Base-by-base conservation (phyloP, 2,888 invertebrate species). In the Oxycera nigricornis region DNA sequence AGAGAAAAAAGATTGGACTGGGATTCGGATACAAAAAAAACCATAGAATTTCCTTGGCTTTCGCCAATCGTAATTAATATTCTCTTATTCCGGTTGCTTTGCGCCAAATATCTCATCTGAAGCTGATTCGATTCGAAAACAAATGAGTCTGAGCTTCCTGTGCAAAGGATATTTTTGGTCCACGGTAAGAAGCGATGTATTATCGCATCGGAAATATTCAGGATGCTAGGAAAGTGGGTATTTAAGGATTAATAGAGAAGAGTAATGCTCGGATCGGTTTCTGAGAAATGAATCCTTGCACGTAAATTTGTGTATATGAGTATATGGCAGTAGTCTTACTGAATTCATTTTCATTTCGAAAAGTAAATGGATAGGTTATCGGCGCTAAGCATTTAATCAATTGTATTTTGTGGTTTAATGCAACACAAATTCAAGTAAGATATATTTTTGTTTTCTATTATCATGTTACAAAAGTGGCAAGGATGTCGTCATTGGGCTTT, bases 111-210 rank as follows among this genome's bases (percentile, higher is more conserved):
- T 41, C 7, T 46, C 24, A 20, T 11, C n/a, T 24, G 9, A 14
- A 22, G 41, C 2, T n/a, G 9, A 41, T 22, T 67, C 41, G 46
- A 41, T 39, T 41, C 46, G 24, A 28, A 67, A 67, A 67, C 67
- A 67, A 67, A 67, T 67, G 67, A 67, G 67, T 67, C 46, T 67
- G 41, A 28, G n/a, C 22, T 41, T 67, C 24, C 67, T 39, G 41
- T 55, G 6, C 55, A 7, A 9, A 7, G 39, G 14, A 14, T 39
- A 14, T 7, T 61, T 61, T 14, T 28, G 50, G 50, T n/a, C n/a
- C 14, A 50, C 9, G 61, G 30, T n/a, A n/a, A n/a, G n/a, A 30
- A 22, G 26, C 30, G 61, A 30, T 2, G 17, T 26, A 30, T 30
- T 30, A 28, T 61, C 30, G 61, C 30, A 30, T n/a, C 30, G 61